These are phyloP conservation scores for Erannis defoliaria DNA, from an alignment of 2,888 invertebrate genomes.

Conservation along the genomic window DNA sequence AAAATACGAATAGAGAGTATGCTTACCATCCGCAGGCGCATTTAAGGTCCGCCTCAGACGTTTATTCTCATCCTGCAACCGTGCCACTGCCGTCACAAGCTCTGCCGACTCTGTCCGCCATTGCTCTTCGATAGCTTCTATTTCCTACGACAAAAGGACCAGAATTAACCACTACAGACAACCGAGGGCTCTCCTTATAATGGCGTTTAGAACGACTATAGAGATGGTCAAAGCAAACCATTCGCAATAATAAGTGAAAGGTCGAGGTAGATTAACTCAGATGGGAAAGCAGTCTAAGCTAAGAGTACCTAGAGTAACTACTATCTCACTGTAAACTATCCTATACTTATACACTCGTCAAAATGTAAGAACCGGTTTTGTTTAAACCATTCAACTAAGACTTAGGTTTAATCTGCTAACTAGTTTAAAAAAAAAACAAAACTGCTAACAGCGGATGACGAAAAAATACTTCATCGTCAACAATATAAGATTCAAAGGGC, in stretches of 20 bases:
- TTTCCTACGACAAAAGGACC: constrained; percentile 88
- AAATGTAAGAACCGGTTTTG: not conserved
- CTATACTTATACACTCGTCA: not conserved
- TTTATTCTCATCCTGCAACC: constrained; percentile 97
- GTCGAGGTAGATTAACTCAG: constrained; percentile 1
- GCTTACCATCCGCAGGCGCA: constrained; percentile 77
- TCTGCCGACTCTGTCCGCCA: constrained; percentile 98
- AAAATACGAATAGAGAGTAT: not conserved
- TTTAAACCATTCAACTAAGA: too few relatives aligned
- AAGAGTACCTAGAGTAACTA: not conserved
- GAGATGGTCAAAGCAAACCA: constrained; percentile 13
- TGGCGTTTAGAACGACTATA: not conserved
- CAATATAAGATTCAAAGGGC: not conserved
- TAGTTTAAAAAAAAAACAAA: not conserved
- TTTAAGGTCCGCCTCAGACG: constrained; percentile 88
- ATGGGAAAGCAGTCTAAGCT: not conserved
- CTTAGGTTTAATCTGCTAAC: not conserved
- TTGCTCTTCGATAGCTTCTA: constrained; percentile 98
- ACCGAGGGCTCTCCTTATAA: not conserved
- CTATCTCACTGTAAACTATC: not conserved
- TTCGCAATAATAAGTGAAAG: constrained; percentile 17
- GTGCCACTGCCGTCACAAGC: constrained; percentile 93
- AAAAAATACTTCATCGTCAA: not conserved
- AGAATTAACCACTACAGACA: constrained; percentile 21
- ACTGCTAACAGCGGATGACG: not conserved